Evolutionary conservation across 1,140 invertebrate species (phyloP).

Genomic region (Cecropterus lyciades): DNA sequence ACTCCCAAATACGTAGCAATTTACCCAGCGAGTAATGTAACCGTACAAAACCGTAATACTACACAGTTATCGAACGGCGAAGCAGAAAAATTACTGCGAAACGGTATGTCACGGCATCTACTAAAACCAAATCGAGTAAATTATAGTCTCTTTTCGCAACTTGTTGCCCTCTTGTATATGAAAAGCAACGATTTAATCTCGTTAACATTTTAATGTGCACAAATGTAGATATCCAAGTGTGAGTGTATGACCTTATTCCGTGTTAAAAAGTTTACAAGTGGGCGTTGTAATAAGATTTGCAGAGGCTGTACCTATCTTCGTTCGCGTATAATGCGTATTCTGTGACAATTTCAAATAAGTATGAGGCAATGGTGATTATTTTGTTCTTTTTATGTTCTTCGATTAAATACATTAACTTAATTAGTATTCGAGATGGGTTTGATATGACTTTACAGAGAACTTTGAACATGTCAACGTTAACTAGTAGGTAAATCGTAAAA

Average conservation of each 20-base stretch:
- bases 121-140: slow-evolving; percentile 51
- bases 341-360: slow-evolving; percentile 12
- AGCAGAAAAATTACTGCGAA: slow-evolving; percentile 58
- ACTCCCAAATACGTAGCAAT: not conserved
- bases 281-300: slow-evolving; percentile 21
- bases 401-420: slow-evolving; percentile 6
- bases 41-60: slow-evolving; percentile 26
- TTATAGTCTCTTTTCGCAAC: slow-evolving; percentile 53
- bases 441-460: not conserved
- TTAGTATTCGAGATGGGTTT: slow-evolving; percentile 10
- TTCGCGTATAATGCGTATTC: slow-evolving; percentile 13
- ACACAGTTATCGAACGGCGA: slow-evolving; percentile 28
- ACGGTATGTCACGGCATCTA: slow-evolving; percentile 63
- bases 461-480: not conserved
- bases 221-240: not conserved
- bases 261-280: slow-evolving; percentile 18
- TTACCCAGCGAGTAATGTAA: slow-evolving; percentile 42
- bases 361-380: slow-evolving; percentile 10
- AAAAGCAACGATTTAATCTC: slow-evolving; percentile 22
- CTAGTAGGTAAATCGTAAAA: not conserved
- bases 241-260: slow-evolving; percentile 13
- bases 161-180: slow-evolving; percentile 39
- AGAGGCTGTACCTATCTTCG: slow-evolving; percentile 1
- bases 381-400: slow-evolving; percentile 13
- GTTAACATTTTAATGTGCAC: slow-evolving; percentile 22